Base-by-base conservation (phyloP, 2,113 vertebrate species). In the Oreocharis arfaki region DNA sequence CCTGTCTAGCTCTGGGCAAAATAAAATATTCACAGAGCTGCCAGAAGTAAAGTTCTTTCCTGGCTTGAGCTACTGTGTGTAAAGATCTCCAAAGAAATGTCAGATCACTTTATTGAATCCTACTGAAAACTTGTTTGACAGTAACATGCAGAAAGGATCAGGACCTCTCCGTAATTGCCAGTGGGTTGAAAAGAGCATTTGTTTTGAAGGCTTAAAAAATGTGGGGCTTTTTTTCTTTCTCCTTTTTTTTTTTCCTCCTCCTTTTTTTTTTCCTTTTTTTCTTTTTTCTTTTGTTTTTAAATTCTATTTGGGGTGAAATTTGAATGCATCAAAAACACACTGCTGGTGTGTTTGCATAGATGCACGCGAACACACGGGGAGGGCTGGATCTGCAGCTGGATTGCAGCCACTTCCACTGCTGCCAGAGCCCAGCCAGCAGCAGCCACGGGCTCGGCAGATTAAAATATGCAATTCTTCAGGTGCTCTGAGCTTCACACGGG, bases 1-100 rank as follows among this genome's bases (percentile, higher is more conserved):
- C 98, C 98, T 99, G 98, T 99, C 98, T 98, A 98, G 98, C 98
- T 98, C 70, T 95, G 97, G 98, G 98, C 98, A 95, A 98, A 95
- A 97, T 96, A 97, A 96, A 95, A 96, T 93, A 95, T 92, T 97
- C 95, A 65, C 87, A 55, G 78, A 95, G 95, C 96, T 98, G 97
- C 97, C 97, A 97, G 97, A 95, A 94, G 84, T 90, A 86, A 95
- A 97, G 98, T 97, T 98, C 97, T 98, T 98, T 98, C 85, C 97
- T 98, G 98, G 97, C 98, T 98, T 89, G 96, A 97, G 97, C 98
- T 98, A 91, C 97, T 94, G 98, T 96, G 95, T 95, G 98, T 95
- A 97, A 93, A 97, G 97, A 97, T 97, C 98, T 98, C 98, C 98
- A 97, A 97, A 96, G 97, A 97, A 98, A 98, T 95, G 98, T 98